Conservation (phyloP, 2,888 invertebrate genomes). For the Maniola hyperantus region DNA sequence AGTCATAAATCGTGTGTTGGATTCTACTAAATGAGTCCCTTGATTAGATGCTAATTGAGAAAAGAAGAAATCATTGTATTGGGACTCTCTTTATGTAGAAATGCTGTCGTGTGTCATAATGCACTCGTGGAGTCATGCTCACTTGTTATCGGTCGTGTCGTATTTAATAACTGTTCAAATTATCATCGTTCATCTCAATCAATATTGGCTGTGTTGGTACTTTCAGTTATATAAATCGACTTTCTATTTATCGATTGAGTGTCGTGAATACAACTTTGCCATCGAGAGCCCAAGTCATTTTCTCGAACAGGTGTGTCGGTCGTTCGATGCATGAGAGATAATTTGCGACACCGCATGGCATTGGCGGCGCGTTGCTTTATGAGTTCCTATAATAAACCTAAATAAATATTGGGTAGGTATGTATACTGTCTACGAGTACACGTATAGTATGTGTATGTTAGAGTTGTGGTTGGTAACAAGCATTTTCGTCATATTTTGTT, state of each 20-base stretch:
- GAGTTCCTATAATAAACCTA: conserved; percentile 21
- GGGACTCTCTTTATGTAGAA: conserved; percentile 49
- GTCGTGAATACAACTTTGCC: conserved; percentile 21
- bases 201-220: conserved; percentile 68
- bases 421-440: neutral
- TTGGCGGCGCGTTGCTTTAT: conserved; percentile 12
- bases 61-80: conserved; percentile 64
- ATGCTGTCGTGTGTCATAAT: conserved; percentile 53
- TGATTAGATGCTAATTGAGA: conserved; percentile 74
- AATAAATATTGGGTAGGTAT: conserved; percentile 15
- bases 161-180: conserved; percentile 56
- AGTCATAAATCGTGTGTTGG: conserved; percentile 66
- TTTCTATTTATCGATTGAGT: conserved; percentile 56
- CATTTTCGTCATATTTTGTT: conserved; percentile 11
- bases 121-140: conserved; percentile 45
- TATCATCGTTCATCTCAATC: conserved; percentile 56
- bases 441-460: neutral
- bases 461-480: conserved; percentile 5
- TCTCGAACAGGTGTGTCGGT: conserved; percentile 23
- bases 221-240: conserved; percentile 70
- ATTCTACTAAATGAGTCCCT: conserved; percentile 67
- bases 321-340: conserved; percentile 22
- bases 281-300: conserved; percentile 25
- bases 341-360: conserved; percentile 29
- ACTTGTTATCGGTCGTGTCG: conserved; percentile 47